A percentile compares a stretch with the other conserved stretches of the same genome.
These are phyloP conservation scores for Anthopleura sola DNA, from an alignment of 64 coral and sea anemone species.

Conservation along the genomic window DNA sequence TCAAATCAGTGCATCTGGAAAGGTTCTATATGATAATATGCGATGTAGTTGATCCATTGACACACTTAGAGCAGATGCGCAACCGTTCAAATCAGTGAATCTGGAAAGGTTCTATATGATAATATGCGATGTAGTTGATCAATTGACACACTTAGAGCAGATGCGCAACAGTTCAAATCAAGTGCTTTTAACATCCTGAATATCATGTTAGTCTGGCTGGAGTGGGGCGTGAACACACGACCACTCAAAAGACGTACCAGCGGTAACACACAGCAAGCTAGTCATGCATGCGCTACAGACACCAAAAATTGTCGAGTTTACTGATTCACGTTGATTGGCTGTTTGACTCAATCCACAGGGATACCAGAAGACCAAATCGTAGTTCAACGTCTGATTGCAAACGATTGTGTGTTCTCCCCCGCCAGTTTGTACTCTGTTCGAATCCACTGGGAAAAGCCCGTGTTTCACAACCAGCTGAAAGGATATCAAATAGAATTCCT, in stretches of 20 bases:
- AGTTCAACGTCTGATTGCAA: background rate
- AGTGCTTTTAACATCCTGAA: no score
- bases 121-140: no score
- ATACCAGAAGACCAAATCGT: background rate
- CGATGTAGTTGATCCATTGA: no score
- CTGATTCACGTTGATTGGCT: background rate
- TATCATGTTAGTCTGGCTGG: no score
- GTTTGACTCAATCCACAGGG: background rate
- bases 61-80: no score
- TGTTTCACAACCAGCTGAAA: background rate
- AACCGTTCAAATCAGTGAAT: no score
- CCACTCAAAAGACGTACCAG: background rate
- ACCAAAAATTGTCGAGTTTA: background rate
- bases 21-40: no score
- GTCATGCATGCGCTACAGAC: background rate
- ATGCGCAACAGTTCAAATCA: no score
- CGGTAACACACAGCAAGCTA: background rate
- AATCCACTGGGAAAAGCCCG: background rate
- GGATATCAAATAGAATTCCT: background rate
- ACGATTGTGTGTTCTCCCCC: background rate
- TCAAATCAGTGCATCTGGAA: no score
- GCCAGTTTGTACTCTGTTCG: background rate
- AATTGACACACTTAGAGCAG: no score
- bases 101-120: no score
- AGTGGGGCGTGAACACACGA: no score